Evolutionary conservation across 2,888 invertebrate genomes (phyloP), one percentile per base, ranked within the genome.

Genomic region (Podabrus alpinus): DNA sequence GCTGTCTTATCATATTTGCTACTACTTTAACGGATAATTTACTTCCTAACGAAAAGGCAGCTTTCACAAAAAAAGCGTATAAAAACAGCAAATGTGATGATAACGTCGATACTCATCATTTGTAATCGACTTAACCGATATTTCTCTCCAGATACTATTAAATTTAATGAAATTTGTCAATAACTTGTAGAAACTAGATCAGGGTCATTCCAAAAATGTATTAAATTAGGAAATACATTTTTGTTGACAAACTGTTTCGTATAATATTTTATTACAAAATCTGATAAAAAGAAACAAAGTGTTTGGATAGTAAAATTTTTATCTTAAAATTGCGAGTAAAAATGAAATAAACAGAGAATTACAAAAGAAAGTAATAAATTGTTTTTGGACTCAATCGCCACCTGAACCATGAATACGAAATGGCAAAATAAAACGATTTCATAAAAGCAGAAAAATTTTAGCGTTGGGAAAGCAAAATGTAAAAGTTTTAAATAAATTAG

Each of bases 101-200:
- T 45, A 45, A 45, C 45, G 45, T n/a, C 45, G 45, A 45, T 45
- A 16, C 69, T 69, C 24, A 60, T 69, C 59, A 61, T 69, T 69
- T 69, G 69, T 61, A 69, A 25, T 69, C 25, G 69, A 69, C 69
- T 69, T 69, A 69, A 61, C 69, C 61, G 24, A 60, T 61, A 69
- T 69, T 69, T 25, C 16, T 45, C 60, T 69, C 24, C n/a, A 69
- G 69, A 69, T 69, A 45, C 45, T 45, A 45, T 45, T 45, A 45
- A 45, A 45, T 45, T 45, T 45, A n/a, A 45, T 45, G 45, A 45
- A 45, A 45, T 45, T 45, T 45, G 45, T 45, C 45, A 45, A 45
- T 45, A 45, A 45, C 45, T 45, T n/a, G 45, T 45, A 45, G 45
- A 7, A 45, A 45, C 7, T 45, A n/a, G 45, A 45, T 45, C 45